Evolutionary conservation across 1,140 invertebrate species (phyloP).

Genomic region (Drosophila grimshawi): DNA sequence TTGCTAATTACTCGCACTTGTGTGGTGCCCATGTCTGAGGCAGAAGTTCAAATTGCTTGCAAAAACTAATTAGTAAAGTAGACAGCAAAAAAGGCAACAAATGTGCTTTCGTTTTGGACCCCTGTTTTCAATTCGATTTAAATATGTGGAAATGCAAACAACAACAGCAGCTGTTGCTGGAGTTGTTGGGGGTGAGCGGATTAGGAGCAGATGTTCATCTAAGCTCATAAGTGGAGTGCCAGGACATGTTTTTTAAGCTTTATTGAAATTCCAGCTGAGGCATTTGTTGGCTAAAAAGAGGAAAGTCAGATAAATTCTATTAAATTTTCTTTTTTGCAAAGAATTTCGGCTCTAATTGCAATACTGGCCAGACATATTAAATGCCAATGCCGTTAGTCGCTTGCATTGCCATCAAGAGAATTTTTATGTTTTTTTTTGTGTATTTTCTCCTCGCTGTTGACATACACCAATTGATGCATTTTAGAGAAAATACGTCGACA

Average conservation of each 20-base stretch:
- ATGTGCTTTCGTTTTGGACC: conserved; percentile 20
- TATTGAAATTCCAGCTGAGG: conserved; percentile 41
- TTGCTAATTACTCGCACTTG: conserved; percentile 35
- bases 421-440: neutral
- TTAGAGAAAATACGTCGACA: no score
- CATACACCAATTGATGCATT: conserved; percentile 9
- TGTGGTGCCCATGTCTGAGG: neutral
- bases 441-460: conserved; percentile 1
- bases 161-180: neutral
- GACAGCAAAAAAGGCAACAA: conserved; percentile 34
- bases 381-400: neutral
- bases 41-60: conserved; percentile 25
- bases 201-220: neutral
- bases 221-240: conserved; percentile 1
- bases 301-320: conserved; percentile 8
- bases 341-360: conserved; percentile 26
- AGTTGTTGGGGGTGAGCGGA: neutral
- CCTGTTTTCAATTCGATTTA: conserved; percentile 24
- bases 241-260: conserved; percentile 23
- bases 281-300: neutral
- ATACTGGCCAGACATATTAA: neutral
- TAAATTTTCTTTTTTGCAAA: conserved; percentile 5
- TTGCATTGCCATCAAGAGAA: neutral
- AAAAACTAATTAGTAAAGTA: conserved; percentile 55
- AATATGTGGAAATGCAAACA: neutral